Conservation (phyloP, 2,797 vertebrate genomes). For the Gastrophryne carolinensis region DNA sequence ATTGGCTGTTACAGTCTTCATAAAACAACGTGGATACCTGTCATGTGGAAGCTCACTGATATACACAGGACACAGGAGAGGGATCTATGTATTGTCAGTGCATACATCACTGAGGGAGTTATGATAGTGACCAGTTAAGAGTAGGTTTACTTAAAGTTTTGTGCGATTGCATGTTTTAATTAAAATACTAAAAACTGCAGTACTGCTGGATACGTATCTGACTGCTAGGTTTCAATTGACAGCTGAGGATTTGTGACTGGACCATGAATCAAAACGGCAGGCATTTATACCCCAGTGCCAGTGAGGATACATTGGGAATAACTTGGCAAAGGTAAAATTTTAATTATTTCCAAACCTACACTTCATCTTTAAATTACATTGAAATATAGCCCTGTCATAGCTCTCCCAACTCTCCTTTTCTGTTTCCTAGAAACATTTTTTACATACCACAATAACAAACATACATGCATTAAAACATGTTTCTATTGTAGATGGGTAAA, state of each 20-base stretch:
- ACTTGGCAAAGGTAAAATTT: constrained; percentile 99
- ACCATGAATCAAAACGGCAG: constrained; percentile 99
- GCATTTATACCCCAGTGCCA: constrained; percentile 99
- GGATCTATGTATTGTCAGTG: constrained; percentile 1
- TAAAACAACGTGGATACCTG: neutral
- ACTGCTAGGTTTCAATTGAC: constrained; percentile 99
- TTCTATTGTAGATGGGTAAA: constrained; percentile 43
- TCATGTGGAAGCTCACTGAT: neutral
- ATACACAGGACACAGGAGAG: neutral
- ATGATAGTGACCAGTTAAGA: constrained; percentile 43
- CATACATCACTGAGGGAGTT: neutral
- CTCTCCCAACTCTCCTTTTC: constrained; percentile 17
- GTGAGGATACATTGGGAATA: constrained; percentile 99
- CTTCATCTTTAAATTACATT: constrained; percentile 69
- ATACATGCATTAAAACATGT: constrained; percentile 45
- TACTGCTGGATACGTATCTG: constrained; percentile 98
- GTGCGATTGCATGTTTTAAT: constrained; percentile 84
- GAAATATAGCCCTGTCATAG: constrained; percentile 56
- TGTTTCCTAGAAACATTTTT: constrained; percentile 40
- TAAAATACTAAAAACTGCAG: constrained; percentile 86
- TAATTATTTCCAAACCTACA: constrained; percentile 93
- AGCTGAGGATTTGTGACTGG: constrained; percentile 99
- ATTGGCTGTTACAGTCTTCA: neutral
- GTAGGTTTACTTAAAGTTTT: constrained; percentile 68
- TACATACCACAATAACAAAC: constrained; percentile 60